phyloP scores from a whole-genome alignment of 1,140 invertebrate species.

The Dendroctonus valens region DNA sequence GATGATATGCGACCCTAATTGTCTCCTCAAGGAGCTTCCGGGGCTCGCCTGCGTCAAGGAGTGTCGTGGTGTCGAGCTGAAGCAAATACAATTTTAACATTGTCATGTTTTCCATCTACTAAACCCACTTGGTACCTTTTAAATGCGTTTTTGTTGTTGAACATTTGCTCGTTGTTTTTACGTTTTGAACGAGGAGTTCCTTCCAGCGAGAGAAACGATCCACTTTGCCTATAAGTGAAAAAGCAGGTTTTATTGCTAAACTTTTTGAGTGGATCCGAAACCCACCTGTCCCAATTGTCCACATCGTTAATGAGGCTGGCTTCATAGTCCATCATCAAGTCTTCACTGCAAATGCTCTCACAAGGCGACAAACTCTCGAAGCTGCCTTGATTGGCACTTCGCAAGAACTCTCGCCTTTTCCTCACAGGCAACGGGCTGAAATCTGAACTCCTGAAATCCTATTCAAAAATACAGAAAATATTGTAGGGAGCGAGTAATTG shows the following conservation, averaged over 20 bases:
- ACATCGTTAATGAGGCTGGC: constrained; percentile 60
- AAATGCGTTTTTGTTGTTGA: constrained; percentile 10
- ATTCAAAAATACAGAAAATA: too few species aligned
- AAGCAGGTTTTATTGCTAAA: background rate
- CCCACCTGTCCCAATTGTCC: constrained; percentile 68
- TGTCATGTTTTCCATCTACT: background rate
- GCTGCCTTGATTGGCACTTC: constrained; percentile 38
- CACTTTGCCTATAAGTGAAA: constrained; percentile 30
- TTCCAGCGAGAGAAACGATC: constrained; percentile 34
- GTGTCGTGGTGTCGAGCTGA: constrained; percentile 6
- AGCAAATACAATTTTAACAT: background rate
- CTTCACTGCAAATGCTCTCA: constrained; percentile 76
- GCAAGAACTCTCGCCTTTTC: constrained; percentile 36
- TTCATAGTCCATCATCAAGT: constrained; percentile 81
- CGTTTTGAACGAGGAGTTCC: constrained; percentile 23
- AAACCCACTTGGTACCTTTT: background rate
- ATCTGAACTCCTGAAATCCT: constrained; percentile 20
- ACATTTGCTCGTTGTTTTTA: background rate
- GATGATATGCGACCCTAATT: background rate
- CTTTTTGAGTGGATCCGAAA: background rate
- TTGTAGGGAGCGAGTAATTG: too few species aligned
- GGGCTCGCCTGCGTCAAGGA: background rate
- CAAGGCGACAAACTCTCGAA: constrained; percentile 74
- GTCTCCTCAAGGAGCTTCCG: background rate
- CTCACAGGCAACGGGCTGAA: constrained; percentile 46